These are phyloP conservation scores for Hapalemur alaotrensis DNA, from an alignment of 2,797 vertebrate genomes.

Conservation along the genomic window DNA sequence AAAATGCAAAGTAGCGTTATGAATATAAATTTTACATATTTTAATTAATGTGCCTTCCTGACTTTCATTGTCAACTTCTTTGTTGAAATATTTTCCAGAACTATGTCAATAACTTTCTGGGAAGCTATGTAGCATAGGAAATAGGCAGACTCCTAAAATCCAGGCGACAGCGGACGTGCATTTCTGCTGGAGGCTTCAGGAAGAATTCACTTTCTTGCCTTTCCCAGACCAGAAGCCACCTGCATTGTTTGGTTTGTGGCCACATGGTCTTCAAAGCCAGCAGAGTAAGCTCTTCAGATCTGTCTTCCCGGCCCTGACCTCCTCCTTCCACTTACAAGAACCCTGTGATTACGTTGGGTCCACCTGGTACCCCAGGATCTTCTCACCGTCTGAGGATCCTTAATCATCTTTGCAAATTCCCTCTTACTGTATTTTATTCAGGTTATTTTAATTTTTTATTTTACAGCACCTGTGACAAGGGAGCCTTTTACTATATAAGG, in stretches of 20 bases:
- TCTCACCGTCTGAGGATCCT: neutral
- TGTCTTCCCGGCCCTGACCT: neutral
- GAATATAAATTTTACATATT: slow-evolving; percentile 16
- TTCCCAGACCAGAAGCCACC: neutral
- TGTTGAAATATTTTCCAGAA: neutral
- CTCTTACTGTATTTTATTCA: neutral
- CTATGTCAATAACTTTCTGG: neutral
- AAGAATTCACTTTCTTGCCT: neutral
- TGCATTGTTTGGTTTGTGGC: neutral
- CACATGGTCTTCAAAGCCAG: neutral
- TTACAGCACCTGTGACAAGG: neutral
- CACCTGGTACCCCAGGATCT: neutral
- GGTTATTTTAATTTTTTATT: neutral
- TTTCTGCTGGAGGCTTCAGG: neutral
- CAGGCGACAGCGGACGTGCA: neutral
- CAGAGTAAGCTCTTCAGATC: neutral
- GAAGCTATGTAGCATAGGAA: neutral
- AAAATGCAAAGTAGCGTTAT: neutral
- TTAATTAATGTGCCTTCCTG: neutral
- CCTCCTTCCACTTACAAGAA: neutral
- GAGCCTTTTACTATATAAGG: neutral
- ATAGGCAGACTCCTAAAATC: neutral
- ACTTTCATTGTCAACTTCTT: neutral
- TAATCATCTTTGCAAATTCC: neutral
- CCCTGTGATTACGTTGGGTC: too few relatives aligned